Evolutionary conservation across 2,113 vertebrate genomes (phyloP).

Genomic region (Perccottus glenii): DNA sequence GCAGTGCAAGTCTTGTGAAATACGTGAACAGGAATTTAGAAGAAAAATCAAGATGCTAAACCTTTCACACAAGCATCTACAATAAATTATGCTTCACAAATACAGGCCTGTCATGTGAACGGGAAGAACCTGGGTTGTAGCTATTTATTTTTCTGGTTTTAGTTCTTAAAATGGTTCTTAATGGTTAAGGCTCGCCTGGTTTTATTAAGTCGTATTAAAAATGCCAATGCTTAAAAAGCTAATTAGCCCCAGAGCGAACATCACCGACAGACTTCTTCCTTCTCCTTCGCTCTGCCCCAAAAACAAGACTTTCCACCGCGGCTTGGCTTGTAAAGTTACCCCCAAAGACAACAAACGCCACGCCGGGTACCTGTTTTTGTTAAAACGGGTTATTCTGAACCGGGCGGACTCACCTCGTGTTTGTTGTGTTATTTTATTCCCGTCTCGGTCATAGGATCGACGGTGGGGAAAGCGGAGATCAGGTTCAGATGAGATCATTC

Average conservation of each 20-base stretch:
- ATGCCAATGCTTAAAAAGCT: constrained; percentile 23
- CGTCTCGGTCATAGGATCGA: constrained; percentile 77
- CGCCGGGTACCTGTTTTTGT: background rate
- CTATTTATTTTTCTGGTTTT: constrained; percentile 1
- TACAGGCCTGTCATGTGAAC: background rate
- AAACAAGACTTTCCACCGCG: constrained; percentile 68
- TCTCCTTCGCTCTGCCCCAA: constrained; percentile 35
- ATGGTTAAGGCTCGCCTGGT: background rate
- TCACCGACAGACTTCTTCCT: constrained; percentile 67
- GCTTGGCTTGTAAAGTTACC: constrained; percentile 32
- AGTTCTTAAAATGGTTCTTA: background rate
- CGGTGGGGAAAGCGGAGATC: constrained; percentile 70
- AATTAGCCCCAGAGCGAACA: constrained; percentile 57
- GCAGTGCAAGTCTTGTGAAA: background rate
- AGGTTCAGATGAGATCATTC: constrained; percentile 79
- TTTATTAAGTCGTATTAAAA: background rate
- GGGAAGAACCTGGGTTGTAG: background rate
- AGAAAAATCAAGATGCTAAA: background rate
- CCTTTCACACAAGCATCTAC: background rate
- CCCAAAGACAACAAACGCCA: constrained; percentile 23
- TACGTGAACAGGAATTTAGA: background rate
- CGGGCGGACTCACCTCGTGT: constrained; percentile 67
- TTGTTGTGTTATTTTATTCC: constrained; percentile 69
- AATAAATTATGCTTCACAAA: background rate
- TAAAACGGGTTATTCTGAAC: constrained; percentile 1